Conservation (phyloP, 2,113 vertebrate genomes). For the Azemiops feae region DNA sequence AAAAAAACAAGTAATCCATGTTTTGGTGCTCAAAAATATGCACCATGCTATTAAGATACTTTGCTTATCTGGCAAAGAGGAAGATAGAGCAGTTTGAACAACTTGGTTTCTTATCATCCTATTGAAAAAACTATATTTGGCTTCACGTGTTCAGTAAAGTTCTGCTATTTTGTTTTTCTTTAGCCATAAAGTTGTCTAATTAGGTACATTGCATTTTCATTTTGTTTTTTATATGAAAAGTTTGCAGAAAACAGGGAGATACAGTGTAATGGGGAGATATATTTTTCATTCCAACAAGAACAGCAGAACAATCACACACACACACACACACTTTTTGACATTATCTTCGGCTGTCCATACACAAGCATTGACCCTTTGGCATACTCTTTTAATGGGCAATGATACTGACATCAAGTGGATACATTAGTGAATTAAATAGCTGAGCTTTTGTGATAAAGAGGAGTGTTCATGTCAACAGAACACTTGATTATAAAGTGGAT, state of each 20-base stretch:
- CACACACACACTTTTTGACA: not conserved
- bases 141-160: not conserved
- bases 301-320: constrained; percentile 9
- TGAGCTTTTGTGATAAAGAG: constrained; percentile 7
- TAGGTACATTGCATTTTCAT: not conserved
- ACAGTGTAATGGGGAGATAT: not conserved
- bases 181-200: not conserved
- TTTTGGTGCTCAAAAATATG: not conserved
- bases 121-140: not conserved
- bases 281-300: not conserved
- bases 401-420: constrained; percentile 68
- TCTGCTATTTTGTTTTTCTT: not conserved
- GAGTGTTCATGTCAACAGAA: constrained; percentile 40
- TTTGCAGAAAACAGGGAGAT: not conserved
- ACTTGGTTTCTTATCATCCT: not conserved
- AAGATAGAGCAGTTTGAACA: not conserved
- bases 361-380: constrained; percentile 44
- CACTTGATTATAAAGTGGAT: constrained; percentile 24
- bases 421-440: constrained; percentile 57
- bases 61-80: not conserved
- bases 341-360: not conserved
- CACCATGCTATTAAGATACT: not conserved
- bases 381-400: constrained; percentile 56
- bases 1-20: not conserved
- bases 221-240: not conserved